These are phyloP conservation scores for Coelinius sp. DNA, from an alignment of 2,888 invertebrate species.

Conservation along the genomic window DNA sequence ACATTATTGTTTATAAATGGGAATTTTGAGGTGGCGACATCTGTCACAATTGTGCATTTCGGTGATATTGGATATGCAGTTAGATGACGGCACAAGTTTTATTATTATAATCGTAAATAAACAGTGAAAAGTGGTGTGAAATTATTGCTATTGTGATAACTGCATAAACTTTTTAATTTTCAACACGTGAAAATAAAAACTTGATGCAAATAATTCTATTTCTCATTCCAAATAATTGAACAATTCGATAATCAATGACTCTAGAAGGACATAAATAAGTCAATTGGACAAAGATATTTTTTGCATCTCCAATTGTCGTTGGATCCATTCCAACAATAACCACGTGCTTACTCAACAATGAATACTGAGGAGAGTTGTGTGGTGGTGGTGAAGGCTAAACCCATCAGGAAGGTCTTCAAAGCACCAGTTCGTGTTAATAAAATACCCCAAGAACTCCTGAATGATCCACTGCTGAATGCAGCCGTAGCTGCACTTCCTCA, in stretches of 20 bases:
- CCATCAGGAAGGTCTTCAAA: slow-evolving; percentile 85
- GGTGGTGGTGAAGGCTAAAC: slow-evolving; percentile 84
- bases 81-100: not conserved
- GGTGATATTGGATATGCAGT: not conserved
- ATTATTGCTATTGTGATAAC: not conserved
- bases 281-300: not conserved
- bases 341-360: slow-evolving; percentile 44
- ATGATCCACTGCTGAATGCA: slow-evolving; percentile 81
- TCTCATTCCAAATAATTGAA: no score
- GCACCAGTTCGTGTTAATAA: slow-evolving; percentile 82
- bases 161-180: not conserved
- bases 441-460: slow-evolving; percentile 84
- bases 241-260: not conserved
- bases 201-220: not conserved
- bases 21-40: not conserved
- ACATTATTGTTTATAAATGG: not conserved
- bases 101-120: not conserved
- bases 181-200: not conserved
- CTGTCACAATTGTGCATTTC: not conserved
- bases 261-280: not conserved
- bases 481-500: slow-evolving; percentile 84
- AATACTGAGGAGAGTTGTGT: slow-evolving; percentile 68
- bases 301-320: not conserved
- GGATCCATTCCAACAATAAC: not conserved
- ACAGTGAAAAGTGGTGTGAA: not conserved